Evolutionary conservation across 1,140 invertebrate species (phyloP), one percentile per base, ranked within the genome.

Genomic region (Coptotermes formosanus): DNA sequence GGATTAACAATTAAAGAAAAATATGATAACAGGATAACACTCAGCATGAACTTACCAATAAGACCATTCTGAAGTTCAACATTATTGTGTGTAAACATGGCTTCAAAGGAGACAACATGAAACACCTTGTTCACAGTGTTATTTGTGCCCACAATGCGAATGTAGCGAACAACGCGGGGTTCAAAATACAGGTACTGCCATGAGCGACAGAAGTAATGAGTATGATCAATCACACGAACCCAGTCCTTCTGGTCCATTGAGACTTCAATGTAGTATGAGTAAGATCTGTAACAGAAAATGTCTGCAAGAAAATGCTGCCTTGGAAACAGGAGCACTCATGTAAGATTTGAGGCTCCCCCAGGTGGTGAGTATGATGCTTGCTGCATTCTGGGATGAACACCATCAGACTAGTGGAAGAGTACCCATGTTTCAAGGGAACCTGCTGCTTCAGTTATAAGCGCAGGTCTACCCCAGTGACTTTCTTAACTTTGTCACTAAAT

Each of bases 91-190:
- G 95, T 97, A 90, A 95, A 98, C 91, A 95, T 95, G 85, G 97
- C 97, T 92, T 99, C 97, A 89, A 99, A 94, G 25, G 95, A 94
- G 8, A 99, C 97, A 82, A 98, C 93, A 92, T 99, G 98, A 90
- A 99, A 99, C 87, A 98, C 96, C 91, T 97, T 95, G 91, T 99
- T 99, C 7, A 98, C 97, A 43, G 98, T 98, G 91, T 99, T 99
- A 90, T 98, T 96, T 45, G 98, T 99, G 88, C 96, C 98, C 87
- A 98, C 97, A 82, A 99, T 94, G 89, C 96, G 94, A 87, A 99
- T 96, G 91, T 95, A 99, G 88, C 94, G 93, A 82, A 98, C 97
- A 85, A 99, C 98, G 86, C 97, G 92, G 16, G 96, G 93, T 87
- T 95, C 93, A 92, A 99, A 99, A 91, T 98, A 98, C 38, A 99